These are phyloP conservation scores for Kryptopterus vitreolus DNA, from an alignment of 2,797 vertebrate genomes.

Conservation along the genomic window DNA sequence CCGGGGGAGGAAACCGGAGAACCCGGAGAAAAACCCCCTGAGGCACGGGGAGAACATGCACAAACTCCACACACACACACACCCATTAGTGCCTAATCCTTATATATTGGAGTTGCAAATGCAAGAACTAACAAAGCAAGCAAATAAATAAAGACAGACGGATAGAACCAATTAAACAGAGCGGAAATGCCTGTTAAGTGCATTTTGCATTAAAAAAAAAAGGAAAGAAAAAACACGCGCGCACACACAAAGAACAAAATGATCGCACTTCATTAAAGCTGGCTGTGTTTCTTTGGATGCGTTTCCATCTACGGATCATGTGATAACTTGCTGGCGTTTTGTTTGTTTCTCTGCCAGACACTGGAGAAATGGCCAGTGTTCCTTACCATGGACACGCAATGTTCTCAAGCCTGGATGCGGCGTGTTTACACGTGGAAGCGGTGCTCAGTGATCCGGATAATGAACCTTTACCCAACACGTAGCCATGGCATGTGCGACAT, in stretches of 20 bases:
- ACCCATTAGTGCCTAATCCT: no score
- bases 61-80: no score
- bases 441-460: slow-evolving; percentile 37
- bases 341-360: slow-evolving; percentile 30
- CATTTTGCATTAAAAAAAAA: slow-evolving; percentile 14
- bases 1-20: no score
- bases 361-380: slow-evolving; percentile 31
- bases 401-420: slow-evolving; percentile 34
- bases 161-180: no score
- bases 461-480: slow-evolving; percentile 5
- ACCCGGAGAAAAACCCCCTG: no score
- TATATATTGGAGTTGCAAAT: background rate
- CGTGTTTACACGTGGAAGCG: slow-evolving; percentile 41
- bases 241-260: slow-evolving; percentile 23
- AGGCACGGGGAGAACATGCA: no score
- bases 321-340: slow-evolving; percentile 44
- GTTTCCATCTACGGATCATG: slow-evolving; percentile 40
- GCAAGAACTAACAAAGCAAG: background rate
- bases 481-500: slow-evolving; percentile 9
- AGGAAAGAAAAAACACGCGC: background rate
- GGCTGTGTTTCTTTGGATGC: slow-evolving; percentile 38
- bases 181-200: background rate
- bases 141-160: no score
- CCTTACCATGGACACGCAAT: slow-evolving; percentile 48
- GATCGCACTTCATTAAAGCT: slow-evolving; percentile 39